Evolutionary conservation across 2,113 vertebrate species (phyloP).

Genomic region (Ptilonorhynchus violaceus): DNA sequence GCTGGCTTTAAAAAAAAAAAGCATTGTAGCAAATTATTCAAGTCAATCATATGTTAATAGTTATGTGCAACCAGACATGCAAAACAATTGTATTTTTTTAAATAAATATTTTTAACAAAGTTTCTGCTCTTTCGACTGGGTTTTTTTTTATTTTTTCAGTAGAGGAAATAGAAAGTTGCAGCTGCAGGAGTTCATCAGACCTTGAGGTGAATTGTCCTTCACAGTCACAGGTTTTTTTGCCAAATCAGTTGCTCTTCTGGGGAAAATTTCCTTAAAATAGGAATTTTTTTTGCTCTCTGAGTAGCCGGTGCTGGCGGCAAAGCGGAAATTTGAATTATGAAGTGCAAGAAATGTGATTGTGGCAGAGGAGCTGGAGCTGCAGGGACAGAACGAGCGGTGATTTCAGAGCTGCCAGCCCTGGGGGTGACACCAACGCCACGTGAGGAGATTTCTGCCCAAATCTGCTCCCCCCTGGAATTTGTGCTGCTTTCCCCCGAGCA

Average conservation of each 20-base stretch:
- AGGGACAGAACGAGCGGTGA: background rate
- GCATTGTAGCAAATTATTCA: slow-evolving; percentile 71
- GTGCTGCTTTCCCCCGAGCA: background rate
- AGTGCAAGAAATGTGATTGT: fast-evolving
- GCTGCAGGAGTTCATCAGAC: background rate
- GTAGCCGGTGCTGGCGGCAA: too few relatives aligned
- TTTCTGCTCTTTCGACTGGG: background rate
- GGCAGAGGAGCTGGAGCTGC: background rate
- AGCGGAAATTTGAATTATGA: background rate
- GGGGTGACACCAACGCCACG: fast-evolving
- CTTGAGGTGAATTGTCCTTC: background rate
- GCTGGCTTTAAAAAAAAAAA: slow-evolving; percentile 67
- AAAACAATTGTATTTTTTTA: slow-evolving; percentile 82
- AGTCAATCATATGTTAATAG: slow-evolving; percentile 74
- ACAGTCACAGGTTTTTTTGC: background rate
- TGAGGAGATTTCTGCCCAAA: background rate
- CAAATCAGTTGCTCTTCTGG: background rate
- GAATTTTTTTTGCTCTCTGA: background rate
- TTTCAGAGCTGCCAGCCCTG: background rate
- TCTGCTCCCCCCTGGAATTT: background rate
- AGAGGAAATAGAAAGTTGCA: background rate
- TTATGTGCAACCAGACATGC: slow-evolving; percentile 73
- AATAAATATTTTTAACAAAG: slow-evolving; percentile 84
- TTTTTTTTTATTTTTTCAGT: background rate
- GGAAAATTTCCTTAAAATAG: background rate